Evolutionary conservation across 2,888 invertebrate genomes (phyloP).

Genomic region (Synanthedon formicaeformis): DNA sequence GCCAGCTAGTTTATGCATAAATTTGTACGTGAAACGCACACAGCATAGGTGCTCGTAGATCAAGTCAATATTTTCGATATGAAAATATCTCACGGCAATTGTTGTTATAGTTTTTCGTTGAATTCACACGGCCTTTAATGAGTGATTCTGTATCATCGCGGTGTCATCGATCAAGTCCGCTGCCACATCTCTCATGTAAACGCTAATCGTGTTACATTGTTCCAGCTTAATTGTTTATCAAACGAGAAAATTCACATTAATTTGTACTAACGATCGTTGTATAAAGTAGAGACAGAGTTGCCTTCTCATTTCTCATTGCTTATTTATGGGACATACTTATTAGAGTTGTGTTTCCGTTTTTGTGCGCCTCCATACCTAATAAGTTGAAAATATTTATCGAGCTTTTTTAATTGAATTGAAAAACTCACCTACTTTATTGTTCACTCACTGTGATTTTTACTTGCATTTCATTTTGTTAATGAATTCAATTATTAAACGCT

Average conservation of each 20-base stretch:
- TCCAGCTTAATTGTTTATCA: constrained; percentile 7
- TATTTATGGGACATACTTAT: background rate
- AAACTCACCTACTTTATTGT: too few species aligned
- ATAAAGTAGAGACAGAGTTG: background rate
- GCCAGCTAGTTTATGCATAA: too few species aligned
- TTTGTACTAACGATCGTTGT: constrained; percentile 2
- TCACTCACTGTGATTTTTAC: too few species aligned
- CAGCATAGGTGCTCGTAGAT: too few species aligned
- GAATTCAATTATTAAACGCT: too few species aligned
- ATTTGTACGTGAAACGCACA: too few species aligned
- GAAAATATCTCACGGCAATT: background rate
- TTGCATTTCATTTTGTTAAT: too few species aligned
- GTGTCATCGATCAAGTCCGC: constrained; percentile 6
- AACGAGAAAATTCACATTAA: constrained; percentile 8
- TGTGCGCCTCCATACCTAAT: background rate
- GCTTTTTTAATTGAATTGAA: too few species aligned
- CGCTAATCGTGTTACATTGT: constrained; percentile 7
- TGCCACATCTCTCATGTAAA: constrained; percentile 6
- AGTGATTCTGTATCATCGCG: constrained; percentile 3
- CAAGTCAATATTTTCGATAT: background rate
- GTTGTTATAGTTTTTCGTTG: background rate
- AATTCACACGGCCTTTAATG: background rate
- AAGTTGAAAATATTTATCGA: background rate
- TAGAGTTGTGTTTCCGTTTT: background rate
- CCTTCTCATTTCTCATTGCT: background rate